Evolutionary conservation across 1,140 invertebrate species (phyloP), one percentile per base, ranked within the genome.

Genomic region (Drosophila pseudoananassae): DNA sequence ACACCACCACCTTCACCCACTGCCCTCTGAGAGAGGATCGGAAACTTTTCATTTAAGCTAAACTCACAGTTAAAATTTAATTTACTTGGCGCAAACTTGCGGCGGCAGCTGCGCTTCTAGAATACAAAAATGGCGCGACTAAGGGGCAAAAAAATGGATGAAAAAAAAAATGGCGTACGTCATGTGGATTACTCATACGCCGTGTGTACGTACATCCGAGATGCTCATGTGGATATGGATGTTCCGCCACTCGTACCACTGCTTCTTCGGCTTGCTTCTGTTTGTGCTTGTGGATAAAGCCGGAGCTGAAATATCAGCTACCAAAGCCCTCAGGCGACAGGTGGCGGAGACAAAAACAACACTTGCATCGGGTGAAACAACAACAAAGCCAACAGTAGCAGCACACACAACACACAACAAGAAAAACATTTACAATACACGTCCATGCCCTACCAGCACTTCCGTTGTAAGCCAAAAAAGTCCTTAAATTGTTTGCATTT

Each of bases 1-100:
- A 20, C 20, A 20, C 20, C 20, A 20, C 20, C 20, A 20, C 20
- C 20, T 20, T 20, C 20, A 20, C 20, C 20, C 54, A 31, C 40
- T 14, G 33, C 3, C 25, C 64, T 15, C 31, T 46, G 50, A 1
- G 2, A 15, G 17, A 15, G 60, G 49, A 87, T 74, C 49, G 82
- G 29, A 87, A 87, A 87, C 64, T 87, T 85, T 88, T 54, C 82
- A 87, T 85, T 85, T 87, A 78, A 81, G 82, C 74, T 87, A 85
- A 84, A 80, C 81, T 84, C 81, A 50, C 72, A 85, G 68, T 76
- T 57, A 66, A 76, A 87, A 87, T 87, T 87, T 88, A 87, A 87
- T 87, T 87, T 87, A 88, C 82, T 82, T 75, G 61, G 65, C 78
- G 72, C 68, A 78, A 85, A 87, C 82, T 87, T 85, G 83, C 49